phyloP scores from a whole-genome alignment of 1,140 invertebrate species.

The Hylaeus anthracinus region DNA sequence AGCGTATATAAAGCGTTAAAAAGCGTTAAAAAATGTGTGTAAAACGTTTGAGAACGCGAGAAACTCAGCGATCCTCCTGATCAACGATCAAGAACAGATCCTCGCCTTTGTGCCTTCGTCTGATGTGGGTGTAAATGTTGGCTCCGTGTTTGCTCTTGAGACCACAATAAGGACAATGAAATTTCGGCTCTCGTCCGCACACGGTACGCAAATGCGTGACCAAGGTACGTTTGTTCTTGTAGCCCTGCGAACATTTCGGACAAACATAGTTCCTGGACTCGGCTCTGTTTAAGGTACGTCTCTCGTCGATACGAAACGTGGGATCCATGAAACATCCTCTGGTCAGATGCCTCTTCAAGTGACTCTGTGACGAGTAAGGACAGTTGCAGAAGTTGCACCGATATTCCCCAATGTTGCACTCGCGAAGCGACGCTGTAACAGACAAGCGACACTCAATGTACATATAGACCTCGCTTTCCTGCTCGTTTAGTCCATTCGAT shows the following conservation, averaged over 20 bases:
- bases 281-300: constrained; percentile 30
- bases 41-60: too few relatives aligned
- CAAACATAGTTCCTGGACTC: constrained; percentile 67
- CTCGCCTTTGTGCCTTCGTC: constrained; percentile 51
- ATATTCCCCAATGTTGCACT: constrained; percentile 20
- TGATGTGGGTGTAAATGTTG: constrained; percentile 62
- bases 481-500: neutral
- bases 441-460: constrained; percentile 41
- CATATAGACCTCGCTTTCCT: neutral
- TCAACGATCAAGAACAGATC: constrained; percentile 54
- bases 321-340: constrained; percentile 61
- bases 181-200: constrained; percentile 76
- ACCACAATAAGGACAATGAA: constrained; percentile 74
- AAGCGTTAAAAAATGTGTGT: too few relatives aligned
- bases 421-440: constrained; percentile 41
- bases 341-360: constrained; percentile 62
- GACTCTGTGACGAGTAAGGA: constrained; percentile 50
- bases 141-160: constrained; percentile 38
- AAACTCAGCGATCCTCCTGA: neutral
- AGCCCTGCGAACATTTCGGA: constrained; percentile 78
- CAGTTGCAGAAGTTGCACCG: constrained; percentile 65
- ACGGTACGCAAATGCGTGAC: constrained; percentile 78
- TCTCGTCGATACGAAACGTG: constrained; percentile 47
- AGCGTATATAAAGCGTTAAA: too few relatives aligned
- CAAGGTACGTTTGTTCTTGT: constrained; percentile 81